Evolutionary conservation across 2,888 invertebrate genomes (phyloP).

Genomic region (Galerucella pusilla): DNA sequence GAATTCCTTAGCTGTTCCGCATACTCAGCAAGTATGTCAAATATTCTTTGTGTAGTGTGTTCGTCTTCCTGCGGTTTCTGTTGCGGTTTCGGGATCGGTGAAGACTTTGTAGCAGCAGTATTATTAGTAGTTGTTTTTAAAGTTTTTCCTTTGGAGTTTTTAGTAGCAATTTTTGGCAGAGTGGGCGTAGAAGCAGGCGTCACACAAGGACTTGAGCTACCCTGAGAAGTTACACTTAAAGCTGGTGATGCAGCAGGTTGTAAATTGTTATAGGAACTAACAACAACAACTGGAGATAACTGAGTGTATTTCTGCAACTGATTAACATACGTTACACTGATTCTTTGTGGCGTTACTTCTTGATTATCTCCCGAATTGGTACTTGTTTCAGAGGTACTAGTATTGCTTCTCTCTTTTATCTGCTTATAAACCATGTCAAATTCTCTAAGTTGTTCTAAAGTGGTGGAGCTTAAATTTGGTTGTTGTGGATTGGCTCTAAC

Average conservation of each 20-base stretch:
- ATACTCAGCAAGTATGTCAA: slow-evolving; percentile 83
- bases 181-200: slow-evolving; percentile 68
- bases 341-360: slow-evolving; percentile 63
- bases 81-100: slow-evolving; percentile 73
- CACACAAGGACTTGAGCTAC: slow-evolving; percentile 70
- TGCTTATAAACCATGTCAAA: slow-evolving; percentile 85
- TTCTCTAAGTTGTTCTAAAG: slow-evolving; percentile 80
- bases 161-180: slow-evolving; percentile 55
- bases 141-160: slow-evolving; percentile 64
- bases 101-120: slow-evolving; percentile 72
- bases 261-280: slow-evolving; percentile 68
- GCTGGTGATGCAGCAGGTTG: slow-evolving; percentile 69
- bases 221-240: slow-evolving; percentile 69
- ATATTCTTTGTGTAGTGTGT: slow-evolving; percentile 82
- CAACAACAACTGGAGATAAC: slow-evolving; percentile 68
- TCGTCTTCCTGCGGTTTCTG: slow-evolving; percentile 85
- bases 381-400: slow-evolving; percentile 59
- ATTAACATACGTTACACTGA: slow-evolving; percentile 69
- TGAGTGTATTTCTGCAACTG: slow-evolving; percentile 66
- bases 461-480: slow-evolving; percentile 78
- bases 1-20: slow-evolving; percentile 84
- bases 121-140: slow-evolving; percentile 69
- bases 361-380: slow-evolving; percentile 52
- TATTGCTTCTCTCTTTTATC: slow-evolving; percentile 80
- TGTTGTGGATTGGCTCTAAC: slow-evolving; percentile 67